Evolutionary conservation across 2,888 invertebrate species (phyloP).

Genomic region (Drosophila ochracea): DNA sequence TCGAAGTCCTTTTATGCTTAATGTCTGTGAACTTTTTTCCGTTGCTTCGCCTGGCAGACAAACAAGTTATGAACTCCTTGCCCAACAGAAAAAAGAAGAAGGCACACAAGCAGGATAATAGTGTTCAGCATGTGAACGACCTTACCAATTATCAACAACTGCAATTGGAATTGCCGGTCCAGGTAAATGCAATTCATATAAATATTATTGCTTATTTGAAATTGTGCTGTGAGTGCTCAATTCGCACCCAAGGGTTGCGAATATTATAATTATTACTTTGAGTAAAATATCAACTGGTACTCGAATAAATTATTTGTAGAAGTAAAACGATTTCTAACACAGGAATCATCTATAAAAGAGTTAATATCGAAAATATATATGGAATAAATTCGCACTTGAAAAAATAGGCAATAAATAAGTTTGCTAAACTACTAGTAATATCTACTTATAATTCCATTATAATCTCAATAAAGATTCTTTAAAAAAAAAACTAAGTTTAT

Average conservation of each 20-base stretch:
- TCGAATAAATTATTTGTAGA: not conserved
- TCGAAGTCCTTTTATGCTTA: constrained; percentile 51
- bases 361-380: not conserved
- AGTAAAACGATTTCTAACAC: not conserved
- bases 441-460: not conserved
- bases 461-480: not conserved
- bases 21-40: constrained; percentile 77
- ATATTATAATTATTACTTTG: not conserved
- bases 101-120: constrained; percentile 64
- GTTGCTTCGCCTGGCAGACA: constrained; percentile 49
- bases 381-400: not conserved
- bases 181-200: constrained; percentile 37
- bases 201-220: constrained; percentile 28
- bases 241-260: constrained; percentile 11
- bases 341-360: not conserved
- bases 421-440: not conserved
- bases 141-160: constrained; percentile 62
- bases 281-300: not conserved
- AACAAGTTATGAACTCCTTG: constrained; percentile 64
- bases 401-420: not conserved
- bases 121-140: constrained; percentile 70
- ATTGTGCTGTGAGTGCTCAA: not conserved
- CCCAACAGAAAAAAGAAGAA: constrained; percentile 23
- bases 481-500: not conserved
- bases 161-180: constrained; percentile 41